Evolutionary conservation across 2,113 vertebrate species (phyloP).

Genomic region (Solea senegalensis): DNA sequence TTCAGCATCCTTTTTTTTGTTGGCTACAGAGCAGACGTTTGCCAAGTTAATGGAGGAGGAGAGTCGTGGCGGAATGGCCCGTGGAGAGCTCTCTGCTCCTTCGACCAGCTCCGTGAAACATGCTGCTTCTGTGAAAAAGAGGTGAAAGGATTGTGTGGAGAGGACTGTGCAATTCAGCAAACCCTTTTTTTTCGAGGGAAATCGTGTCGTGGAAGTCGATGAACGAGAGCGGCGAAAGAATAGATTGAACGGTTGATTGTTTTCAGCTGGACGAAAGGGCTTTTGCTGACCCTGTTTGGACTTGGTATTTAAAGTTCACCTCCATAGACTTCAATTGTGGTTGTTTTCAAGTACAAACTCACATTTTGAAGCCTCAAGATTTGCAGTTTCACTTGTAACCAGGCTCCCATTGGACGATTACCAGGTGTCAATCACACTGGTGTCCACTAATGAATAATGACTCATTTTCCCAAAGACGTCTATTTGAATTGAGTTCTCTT

Average conservation of each 20-base stretch:
- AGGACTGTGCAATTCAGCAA: not conserved
- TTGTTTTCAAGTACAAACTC: too few species aligned
- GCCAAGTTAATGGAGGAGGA: not conserved
- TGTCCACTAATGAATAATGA: too few species aligned
- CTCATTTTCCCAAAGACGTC: too few species aligned
- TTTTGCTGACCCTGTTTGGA: not conserved
- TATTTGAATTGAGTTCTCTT: too few species aligned
- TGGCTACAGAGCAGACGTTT: not conserved
- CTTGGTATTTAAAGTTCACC: too few species aligned
- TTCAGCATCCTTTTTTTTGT: slow-evolving; percentile 3
- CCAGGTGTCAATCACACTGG: too few species aligned
- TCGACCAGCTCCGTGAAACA: not conserved
- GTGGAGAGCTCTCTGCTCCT: not conserved
- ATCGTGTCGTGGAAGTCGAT: not conserved
- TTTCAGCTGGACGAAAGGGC: not conserved
- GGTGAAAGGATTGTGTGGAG: not conserved
- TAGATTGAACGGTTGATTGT: not conserved
- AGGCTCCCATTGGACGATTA: too few species aligned
- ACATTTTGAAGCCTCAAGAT: too few species aligned
- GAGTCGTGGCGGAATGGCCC: not conserved
- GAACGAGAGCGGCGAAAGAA: not conserved
- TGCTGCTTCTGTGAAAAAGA: too few species aligned
- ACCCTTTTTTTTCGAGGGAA: too few species aligned
- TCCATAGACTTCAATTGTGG: too few species aligned
- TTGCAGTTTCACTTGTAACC: too few species aligned